Evolutionary conservation across 2,888 invertebrate genomes (phyloP), one percentile per base, ranked within the genome.

Genomic region (Orchesellides sinensis): DNA sequence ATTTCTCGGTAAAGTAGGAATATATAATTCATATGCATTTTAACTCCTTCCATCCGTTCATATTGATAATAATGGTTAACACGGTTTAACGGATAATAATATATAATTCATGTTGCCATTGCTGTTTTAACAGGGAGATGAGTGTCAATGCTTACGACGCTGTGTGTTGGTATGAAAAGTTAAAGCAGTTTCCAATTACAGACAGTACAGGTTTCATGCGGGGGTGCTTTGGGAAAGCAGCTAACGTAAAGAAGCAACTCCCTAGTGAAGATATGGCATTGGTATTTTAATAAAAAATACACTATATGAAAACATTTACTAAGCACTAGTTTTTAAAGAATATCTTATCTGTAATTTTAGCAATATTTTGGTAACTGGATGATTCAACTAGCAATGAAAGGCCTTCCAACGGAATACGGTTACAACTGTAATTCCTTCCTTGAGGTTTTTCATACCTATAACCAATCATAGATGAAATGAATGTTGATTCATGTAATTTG

Each of bases 311-410:
- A 56, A 56, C n/a, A n/a, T n/a, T n/a, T n/a, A n/a, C n/a, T n/a
- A n/a, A n/a, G n/a, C n/a, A n/a, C n/a, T n/a, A n/a, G n/a, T n/a
- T n/a, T n/a, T n/a, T n/a, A n/a, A n/a, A n/a, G n/a, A n/a, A n/a
- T n/a, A n/a, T n/a, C n/a, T n/a, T n/a, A n/a, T n/a, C n/a, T n/a
- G n/a, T n/a, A n/a, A n/a, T n/a, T n/a, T 23, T 21, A 77, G 77
- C 23, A 66, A 68, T 77, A 77, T 21, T 77, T 77, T 68, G 77
- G 77, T 0, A 17, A 68, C n/a, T 77, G 66, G 66, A 68, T 68
- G 21, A 0, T 6, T 1, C 6, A 54, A 8, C 19, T 68, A 1
- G 66, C 77, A 10, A 77, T 77, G 77, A 23, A 6, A 0, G 17
- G 27, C 12, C 17, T 77, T n/a, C 66, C 66, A n/a, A 56, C 32